A percentile compares a stretch with the other conserved stretches of the same genome.
Evolutionary conservation across 2,113 vertebrate genomes (phyloP).

Genomic region (Pyrgilauda ruficollis): DNA sequence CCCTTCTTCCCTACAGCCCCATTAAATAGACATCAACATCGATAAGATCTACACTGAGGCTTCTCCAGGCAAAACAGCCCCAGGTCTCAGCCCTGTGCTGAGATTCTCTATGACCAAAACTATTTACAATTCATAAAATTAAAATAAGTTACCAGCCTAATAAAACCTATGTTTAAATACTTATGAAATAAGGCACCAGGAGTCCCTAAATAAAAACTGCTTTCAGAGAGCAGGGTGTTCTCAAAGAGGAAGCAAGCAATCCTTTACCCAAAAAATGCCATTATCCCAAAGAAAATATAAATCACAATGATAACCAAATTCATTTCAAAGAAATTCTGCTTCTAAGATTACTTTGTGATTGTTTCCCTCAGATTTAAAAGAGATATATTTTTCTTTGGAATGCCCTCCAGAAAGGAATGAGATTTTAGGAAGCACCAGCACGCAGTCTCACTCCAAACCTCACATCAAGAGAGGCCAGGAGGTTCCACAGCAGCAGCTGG

Average conservation of each 20-base stretch:
- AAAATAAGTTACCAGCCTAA: not conserved
- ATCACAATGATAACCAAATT: not conserved
- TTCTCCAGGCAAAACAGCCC: not conserved
- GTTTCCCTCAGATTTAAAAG: not conserved
- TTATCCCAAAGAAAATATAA: not conserved
- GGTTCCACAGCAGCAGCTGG: not conserved
- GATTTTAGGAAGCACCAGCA: not conserved
- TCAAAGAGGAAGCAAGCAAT: not conserved
- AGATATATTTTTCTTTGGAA: not conserved
- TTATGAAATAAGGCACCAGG: not conserved
- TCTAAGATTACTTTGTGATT: not conserved
- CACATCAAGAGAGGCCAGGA: not conserved
- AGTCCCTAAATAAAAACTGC: not conserved
- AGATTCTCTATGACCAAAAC: not conserved
- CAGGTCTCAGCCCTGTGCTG: not conserved
- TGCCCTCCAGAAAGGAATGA: not conserved
- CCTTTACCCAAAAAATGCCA: not conserved
- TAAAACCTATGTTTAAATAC: not conserved
- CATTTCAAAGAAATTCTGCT: not conserved
- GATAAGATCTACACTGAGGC: not conserved
- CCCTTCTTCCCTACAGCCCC: not conserved
- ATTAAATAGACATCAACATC: fast-evolving
- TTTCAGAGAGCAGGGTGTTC: not conserved
- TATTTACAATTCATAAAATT: not conserved
- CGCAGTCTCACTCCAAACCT: not conserved